Conservation (phyloP, 2,888 invertebrate genomes). For the Flexamia atlantica region DNA sequence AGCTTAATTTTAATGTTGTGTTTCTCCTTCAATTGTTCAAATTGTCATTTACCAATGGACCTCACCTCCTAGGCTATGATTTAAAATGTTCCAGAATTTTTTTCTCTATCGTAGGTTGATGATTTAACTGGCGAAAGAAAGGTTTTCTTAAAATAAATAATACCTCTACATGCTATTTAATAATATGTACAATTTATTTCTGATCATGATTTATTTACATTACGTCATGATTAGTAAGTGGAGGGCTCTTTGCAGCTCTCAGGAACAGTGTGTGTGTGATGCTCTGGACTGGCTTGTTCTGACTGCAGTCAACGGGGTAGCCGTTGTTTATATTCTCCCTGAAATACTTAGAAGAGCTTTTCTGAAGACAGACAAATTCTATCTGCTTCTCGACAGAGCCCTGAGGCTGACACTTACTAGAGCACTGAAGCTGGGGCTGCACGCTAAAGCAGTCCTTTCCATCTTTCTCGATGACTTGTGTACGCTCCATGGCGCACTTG, state of each 20-base stretch:
- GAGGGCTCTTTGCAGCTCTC: neutral
- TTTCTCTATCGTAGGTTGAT: too few relatives aligned
- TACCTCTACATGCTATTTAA: too few relatives aligned
- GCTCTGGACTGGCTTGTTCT: neutral
- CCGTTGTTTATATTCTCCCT: too few relatives aligned
- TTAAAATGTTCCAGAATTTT: too few relatives aligned
- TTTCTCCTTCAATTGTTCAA: too few relatives aligned
- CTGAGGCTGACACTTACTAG: constrained; percentile 75
- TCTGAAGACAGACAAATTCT: constrained; percentile 1
- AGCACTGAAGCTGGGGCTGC: constrained; percentile 78
- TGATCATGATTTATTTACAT: constrained; percentile 11
- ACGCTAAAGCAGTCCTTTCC: constrained; percentile 81
- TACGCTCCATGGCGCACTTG: constrained; percentile 68
- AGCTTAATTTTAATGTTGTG: too few relatives aligned
- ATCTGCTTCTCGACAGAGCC: constrained; percentile 74
- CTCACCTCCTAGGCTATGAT: too few relatives aligned
- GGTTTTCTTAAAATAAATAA: too few relatives aligned
- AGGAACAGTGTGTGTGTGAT: neutral
- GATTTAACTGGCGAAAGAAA: too few relatives aligned
- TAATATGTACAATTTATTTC: too few relatives aligned
- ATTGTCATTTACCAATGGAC: too few relatives aligned
- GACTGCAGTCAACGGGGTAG: too few relatives aligned
- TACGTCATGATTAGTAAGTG: neutral
- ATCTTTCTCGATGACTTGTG: constrained; percentile 74
- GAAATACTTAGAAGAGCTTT: neutral